Evolutionary conservation across 1,140 invertebrate genomes (phyloP).

Genomic region (Zaprionus vittiger): DNA sequence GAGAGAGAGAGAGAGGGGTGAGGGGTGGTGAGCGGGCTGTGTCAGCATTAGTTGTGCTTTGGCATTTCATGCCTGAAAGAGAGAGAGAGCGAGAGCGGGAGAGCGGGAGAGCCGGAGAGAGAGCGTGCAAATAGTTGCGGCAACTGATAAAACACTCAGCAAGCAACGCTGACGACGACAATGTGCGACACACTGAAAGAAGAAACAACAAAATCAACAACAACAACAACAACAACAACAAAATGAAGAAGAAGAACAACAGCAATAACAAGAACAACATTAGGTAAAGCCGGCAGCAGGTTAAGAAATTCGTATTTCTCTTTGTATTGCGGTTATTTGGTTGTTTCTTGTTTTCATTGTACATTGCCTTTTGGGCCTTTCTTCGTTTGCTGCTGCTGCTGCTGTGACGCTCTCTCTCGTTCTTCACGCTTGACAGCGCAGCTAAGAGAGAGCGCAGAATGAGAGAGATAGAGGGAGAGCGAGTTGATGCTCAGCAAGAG

Average conservation of each 20-base stretch:
- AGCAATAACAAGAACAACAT: constrained; percentile 8
- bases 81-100: constrained; percentile 15
- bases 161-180: background rate
- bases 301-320: constrained; percentile 46
- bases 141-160: constrained; percentile 42
- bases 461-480: background rate
- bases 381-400: constrained; percentile 26
- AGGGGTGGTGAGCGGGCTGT: constrained; percentile 2
- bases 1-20: constrained; percentile 4
- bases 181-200: background rate
- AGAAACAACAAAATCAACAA: constrained; percentile 18
- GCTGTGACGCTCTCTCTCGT: constrained; percentile 9
- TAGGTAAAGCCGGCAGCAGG: constrained; percentile 12
- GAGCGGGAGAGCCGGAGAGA: constrained; percentile 21
- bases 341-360: constrained; percentile 39
- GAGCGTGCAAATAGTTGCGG: constrained; percentile 37
- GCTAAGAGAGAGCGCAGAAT: background rate
- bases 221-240: constrained; percentile 4
- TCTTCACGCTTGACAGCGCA: constrained; percentile 42
- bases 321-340: constrained; percentile 44
- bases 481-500: constrained; percentile 4
- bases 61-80: constrained; percentile 16
- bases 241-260: constrained; percentile 1
- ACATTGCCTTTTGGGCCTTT: constrained; percentile 19
- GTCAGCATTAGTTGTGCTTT: constrained; percentile 50